A percentile compares a stretch with the other conserved stretches of the same genome.
These are phyloP conservation scores for Schizopygopsis pylzovi DNA, from an alignment of 2,797 vertebrate genomes.

Conservation along the genomic window DNA sequence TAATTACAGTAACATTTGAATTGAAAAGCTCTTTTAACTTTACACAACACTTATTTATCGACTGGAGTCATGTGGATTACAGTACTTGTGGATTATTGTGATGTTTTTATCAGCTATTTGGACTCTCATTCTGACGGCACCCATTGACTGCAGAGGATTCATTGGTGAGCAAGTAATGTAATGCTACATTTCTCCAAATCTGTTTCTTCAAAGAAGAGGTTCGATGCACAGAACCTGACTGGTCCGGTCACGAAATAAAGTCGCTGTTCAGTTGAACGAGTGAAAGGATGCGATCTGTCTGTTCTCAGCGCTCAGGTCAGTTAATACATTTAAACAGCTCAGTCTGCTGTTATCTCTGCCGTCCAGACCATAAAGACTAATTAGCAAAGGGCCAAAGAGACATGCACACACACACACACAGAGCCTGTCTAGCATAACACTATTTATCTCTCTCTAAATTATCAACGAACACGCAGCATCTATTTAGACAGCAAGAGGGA, in stretches of 20 bases:
- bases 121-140: neutral
- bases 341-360: constrained; percentile 43
- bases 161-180: neutral
- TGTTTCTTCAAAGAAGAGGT: neutral
- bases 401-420: neutral
- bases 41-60: neutral
- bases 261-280: neutral
- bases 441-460: constrained; percentile 40
- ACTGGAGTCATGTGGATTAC: neutral
- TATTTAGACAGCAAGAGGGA: constrained; percentile 44
- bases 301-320: constrained; percentile 34
- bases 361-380: constrained; percentile 51
- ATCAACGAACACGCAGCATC: constrained; percentile 35
- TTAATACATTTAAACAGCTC: constrained; percentile 27
- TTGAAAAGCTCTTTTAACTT: neutral
- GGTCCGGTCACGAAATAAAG: neutral
- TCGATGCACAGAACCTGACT: constrained; percentile 1
- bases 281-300: constrained; percentile 15
- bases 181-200: neutral
- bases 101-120: neutral
- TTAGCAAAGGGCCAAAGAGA: constrained; percentile 46
- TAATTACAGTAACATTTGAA: neutral
- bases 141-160: neutral
- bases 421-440: constrained; percentile 17
- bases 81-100: neutral